These are phyloP conservation scores for Sebastiscus tertius DNA, from an alignment of 2,797 vertebrate genomes.

Conservation along the genomic window DNA sequence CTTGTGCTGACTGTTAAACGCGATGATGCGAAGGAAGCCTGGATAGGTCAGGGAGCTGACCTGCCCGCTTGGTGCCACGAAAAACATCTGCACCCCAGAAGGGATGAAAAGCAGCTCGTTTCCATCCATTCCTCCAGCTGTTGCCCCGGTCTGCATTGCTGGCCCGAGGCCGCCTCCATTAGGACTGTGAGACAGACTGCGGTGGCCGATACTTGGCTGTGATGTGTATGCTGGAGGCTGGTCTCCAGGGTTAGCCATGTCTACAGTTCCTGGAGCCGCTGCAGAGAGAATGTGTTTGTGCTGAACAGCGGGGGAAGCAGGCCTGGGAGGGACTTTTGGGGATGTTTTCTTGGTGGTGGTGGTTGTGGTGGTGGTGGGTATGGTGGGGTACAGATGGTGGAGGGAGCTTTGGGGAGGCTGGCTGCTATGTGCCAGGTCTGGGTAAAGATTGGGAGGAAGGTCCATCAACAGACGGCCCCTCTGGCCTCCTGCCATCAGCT, in stretches of 20 bases:
- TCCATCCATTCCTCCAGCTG: constrained; percentile 74
- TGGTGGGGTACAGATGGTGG: constrained; percentile 81
- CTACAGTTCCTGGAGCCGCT: constrained; percentile 37
- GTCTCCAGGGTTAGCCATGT: constrained; percentile 53
- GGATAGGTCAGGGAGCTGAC: constrained; percentile 93
- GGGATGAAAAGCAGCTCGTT: constrained; percentile 90
- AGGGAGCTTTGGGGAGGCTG: constrained; percentile 47
- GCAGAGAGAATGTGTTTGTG: constrained; percentile 45
- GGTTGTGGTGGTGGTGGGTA: constrained; percentile 63
- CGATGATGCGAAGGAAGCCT: constrained; percentile 90
- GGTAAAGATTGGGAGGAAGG: constrained; percentile 55
- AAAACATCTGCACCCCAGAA: constrained; percentile 95
- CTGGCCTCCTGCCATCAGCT: constrained; percentile 3
- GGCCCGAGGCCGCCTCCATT: constrained; percentile 26
- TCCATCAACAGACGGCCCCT: constrained; percentile 32
- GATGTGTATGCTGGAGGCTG: constrained; percentile 81
- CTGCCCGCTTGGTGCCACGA: constrained; percentile 90
- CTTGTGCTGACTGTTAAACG: constrained; percentile 76
- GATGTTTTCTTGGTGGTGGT: constrained; percentile 25
- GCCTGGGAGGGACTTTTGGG: constrained; percentile 49
- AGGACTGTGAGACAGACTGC: constrained; percentile 60
- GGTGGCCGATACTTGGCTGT: constrained; percentile 72
- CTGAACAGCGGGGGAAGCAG: constrained; percentile 66
- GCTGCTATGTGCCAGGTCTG: constrained; percentile 51
- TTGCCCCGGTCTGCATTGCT: constrained; percentile 70